Conservation (phyloP, 2,113 vertebrate genomes). For the Conger conger region DNA sequence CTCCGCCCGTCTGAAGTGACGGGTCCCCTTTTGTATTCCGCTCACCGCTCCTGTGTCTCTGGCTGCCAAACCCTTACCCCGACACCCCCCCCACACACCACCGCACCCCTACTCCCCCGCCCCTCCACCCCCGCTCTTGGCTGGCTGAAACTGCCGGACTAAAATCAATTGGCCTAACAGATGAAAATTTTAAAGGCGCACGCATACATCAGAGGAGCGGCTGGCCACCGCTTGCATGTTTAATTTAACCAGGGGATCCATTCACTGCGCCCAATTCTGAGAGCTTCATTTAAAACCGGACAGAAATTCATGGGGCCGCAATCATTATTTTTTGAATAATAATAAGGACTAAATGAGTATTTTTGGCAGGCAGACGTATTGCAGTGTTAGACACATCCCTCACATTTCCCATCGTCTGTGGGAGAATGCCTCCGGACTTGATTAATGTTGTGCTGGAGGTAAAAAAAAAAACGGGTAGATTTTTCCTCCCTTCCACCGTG, state of each 20-base stretch:
- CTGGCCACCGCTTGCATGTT: neutral
- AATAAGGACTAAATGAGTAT: slow-evolving; percentile 44
- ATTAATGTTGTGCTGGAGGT: slow-evolving; percentile 39
- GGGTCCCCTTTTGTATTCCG: neutral
- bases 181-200: slow-evolving; percentile 30
- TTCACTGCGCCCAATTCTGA: slow-evolving; percentile 31
- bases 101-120: neutral
- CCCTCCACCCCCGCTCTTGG: neutral
- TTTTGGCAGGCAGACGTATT: slow-evolving; percentile 45
- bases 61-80: neutral
- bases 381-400: slow-evolving; percentile 31
- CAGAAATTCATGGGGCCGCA: slow-evolving; percentile 28
- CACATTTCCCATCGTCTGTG: slow-evolving; percentile 30
- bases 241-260: slow-evolving; percentile 33
- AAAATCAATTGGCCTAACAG: slow-evolving; percentile 16
- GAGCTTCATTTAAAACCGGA: slow-evolving; percentile 30
- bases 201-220: slow-evolving; percentile 9
- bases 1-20: neutral
- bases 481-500: no score
- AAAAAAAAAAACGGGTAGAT: slow-evolving; percentile 16
- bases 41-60: neutral
- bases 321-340: slow-evolving; percentile 53
- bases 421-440: slow-evolving; percentile 35
- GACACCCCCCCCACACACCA: neutral
- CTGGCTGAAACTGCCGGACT: neutral